phyloP scores from a whole-genome alignment of 2,888 invertebrate genomes.

The Drosophila antonietae region DNA sequence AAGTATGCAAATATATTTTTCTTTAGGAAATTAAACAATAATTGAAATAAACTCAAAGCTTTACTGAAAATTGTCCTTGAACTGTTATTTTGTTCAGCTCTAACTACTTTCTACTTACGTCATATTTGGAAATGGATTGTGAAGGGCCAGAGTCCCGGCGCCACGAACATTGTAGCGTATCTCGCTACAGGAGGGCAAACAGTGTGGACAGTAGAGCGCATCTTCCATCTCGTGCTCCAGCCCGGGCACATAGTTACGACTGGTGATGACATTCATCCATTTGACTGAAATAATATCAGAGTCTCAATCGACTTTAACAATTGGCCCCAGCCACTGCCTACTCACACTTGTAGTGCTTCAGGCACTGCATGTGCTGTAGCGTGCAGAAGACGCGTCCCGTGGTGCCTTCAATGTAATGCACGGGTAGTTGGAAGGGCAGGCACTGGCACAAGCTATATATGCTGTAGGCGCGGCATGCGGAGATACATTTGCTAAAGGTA shows the following conservation, averaged over 20 bases:
- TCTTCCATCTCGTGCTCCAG: slow-evolving; percentile 86
- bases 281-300: slow-evolving; percentile 78
- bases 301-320: slow-evolving; percentile 6
- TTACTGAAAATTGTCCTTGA: neutral
- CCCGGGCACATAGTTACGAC: slow-evolving; percentile 78
- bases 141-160: slow-evolving; percentile 69
- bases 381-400: slow-evolving; percentile 72
- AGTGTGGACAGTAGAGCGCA: slow-evolving; percentile 86
- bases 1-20: neutral
- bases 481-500: slow-evolving; percentile 87
- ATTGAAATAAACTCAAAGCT: neutral
- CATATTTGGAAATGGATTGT: slow-evolving; percentile 27
- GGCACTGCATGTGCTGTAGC: slow-evolving; percentile 83
- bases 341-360: slow-evolving; percentile 86
- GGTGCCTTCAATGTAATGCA: slow-evolving; percentile 38
- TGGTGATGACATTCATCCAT: slow-evolving; percentile 84
- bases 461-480: slow-evolving; percentile 86
- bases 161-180: slow-evolving; percentile 85
- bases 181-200: slow-evolving; percentile 86
- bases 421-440: slow-evolving; percentile 85
- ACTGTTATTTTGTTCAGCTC: neutral
- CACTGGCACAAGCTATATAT: slow-evolving; percentile 86
- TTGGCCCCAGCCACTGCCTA: slow-evolving; percentile 22
- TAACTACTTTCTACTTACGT: slow-evolving; percentile 52
- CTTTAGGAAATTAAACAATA: neutral